Evolutionary conservation across 1,140 invertebrate genomes (phyloP), one percentile per base, ranked within the genome.

Genomic region (Drosophila lini): DNA sequence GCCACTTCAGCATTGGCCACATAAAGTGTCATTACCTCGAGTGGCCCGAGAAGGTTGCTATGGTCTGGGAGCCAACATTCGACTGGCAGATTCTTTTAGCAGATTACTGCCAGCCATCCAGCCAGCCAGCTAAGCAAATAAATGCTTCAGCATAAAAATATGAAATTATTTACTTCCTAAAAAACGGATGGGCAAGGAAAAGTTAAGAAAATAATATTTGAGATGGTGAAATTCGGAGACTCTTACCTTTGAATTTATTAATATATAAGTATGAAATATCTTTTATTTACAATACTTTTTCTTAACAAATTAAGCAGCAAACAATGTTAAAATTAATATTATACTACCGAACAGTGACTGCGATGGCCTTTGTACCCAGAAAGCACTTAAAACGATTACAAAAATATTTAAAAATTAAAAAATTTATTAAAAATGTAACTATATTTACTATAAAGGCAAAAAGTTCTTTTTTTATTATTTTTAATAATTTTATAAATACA

Each of bases 21-120:
- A 91, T 91, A 91, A 91, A 91, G 88, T 91, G 88, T 91, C 88
- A 91, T 91, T 91, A 91, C 78, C 70, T 84, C 69, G 74, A 91
- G 88, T 90, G 83, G 81, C n/a, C 61, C 58, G 52, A 74, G 64
- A 28, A 48, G 52, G 61, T 60, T 60, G 55, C 31, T 25, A 16
- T 11, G 68, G 62, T 48, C 48, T 62, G 13, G 57, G 45, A 38
- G 56, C 61, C 55, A 48, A 48, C 44, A 57, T 40, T 50, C 28
- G 41, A 58, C 50, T 48, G 60, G 52, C 73, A 81, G 73, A 89
- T 84, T 53, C 50, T 53, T 53, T 89, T 81, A 57, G 47, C 61
- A 88, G 80, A 88, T 89, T 89, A 84, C 65, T 63, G 56, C 53
- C 69, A 63, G 63, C 41, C 65, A 34, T 2, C 50, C 48, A 67